Base-by-base conservation (phyloP, 2,113 vertebrate species). In the Odocoileus virginianus region DNA sequence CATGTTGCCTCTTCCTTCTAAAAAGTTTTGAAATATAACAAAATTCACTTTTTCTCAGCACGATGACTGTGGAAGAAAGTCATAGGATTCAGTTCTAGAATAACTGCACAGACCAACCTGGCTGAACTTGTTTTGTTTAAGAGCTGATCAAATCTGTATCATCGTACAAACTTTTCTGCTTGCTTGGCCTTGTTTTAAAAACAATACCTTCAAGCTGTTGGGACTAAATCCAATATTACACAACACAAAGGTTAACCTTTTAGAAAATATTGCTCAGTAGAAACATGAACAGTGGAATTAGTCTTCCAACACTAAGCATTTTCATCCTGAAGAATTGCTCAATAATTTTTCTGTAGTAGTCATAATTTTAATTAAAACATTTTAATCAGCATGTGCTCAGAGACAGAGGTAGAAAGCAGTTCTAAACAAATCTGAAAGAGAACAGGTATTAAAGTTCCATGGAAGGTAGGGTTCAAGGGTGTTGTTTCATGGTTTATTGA, bases 151-250 rank as follows among this genome's bases (percentile, higher is more conserved):
- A 98, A 98, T 97, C 92, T 94, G 83, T 98, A 98, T 98, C 98
- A 98, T 98, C 95, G 1, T 95, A 98, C 55, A 99, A 98, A 99
- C 94, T 98, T 98, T 85, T 98, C 95, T 99, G 95, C 99, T 99
- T 99, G 98, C 97, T 99, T 99, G 98, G 98, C 98, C 98, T 98
- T 99, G 98, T 98, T 99, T 98, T 97, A 98, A 97, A 98, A 98
- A 98, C 97, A 99, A 98, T 98, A 98, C 96, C 98, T 99, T 98
- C 98, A 97, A 99, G 98, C 98, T 98, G 91, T 85, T 99, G 97
- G 98, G 97, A 98, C 93, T 86, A 95, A 97, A 96, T 98, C 98
- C 98, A 99, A 85, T 97, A 98, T 98, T 98, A 94, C 98, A 98
- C 97, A 98, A 98, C 98, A 98, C 92, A 91, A 97, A 97, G 94